Percentiles rank a stretch among this genome's conserved stretches.
These are phyloP conservation scores for Dasyornis broadbenti DNA, from an alignment of 2,113 vertebrate genomes.

Conservation along the genomic window DNA sequence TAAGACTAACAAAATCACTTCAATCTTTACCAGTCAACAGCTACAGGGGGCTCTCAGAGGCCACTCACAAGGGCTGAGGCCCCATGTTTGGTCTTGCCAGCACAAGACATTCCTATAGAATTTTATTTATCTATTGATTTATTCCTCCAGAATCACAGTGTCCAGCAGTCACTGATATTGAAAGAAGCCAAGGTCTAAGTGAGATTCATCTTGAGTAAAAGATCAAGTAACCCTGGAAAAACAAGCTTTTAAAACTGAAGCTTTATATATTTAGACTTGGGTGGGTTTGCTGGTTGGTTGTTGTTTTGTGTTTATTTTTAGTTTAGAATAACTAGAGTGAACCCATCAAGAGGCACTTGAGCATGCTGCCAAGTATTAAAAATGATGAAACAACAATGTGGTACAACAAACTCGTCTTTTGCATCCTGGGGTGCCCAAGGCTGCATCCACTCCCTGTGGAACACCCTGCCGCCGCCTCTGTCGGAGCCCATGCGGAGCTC, in stretches of 20 bases:
- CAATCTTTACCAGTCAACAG: not conserved
- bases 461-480: not conserved
- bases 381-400: not conserved
- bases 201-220: not conserved
- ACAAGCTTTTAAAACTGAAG: not conserved
- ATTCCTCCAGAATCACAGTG: not conserved
- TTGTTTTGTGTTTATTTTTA: not conserved
- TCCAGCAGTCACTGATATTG: not conserved
- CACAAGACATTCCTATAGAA: not conserved
- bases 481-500: fast-evolving
- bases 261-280: not conserved
- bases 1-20: conserved; percentile 12
- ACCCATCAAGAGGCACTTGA: not conserved
- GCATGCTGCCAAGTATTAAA: not conserved
- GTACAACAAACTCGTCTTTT: not conserved
- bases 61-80: not conserved
- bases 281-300: not conserved
- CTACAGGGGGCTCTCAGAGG: conserved; percentile 26
- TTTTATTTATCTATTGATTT: not conserved
- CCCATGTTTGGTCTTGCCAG: not conserved
- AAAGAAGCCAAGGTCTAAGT: not conserved
- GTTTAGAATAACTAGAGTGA: not conserved
- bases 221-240: not conserved
- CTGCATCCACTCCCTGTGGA: not conserved
- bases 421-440: not conserved